Evolutionary conservation across 1,140 invertebrate species (phyloP), one percentile per base, ranked within the genome.

Genomic region (Nomia melanderi): DNA sequence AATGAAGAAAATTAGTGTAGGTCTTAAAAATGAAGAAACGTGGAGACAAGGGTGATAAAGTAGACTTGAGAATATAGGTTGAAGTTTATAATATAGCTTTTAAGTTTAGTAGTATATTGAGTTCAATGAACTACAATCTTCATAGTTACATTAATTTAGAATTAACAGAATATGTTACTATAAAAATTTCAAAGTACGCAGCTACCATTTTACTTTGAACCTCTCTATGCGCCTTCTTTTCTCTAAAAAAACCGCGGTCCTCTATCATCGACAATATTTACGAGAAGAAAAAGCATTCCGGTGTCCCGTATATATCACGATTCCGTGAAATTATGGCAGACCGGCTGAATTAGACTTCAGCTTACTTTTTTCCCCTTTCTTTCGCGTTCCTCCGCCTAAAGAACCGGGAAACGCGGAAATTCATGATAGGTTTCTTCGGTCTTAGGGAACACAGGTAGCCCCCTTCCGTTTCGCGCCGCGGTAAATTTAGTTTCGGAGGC

Each of bases 401-500:
- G 36, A 60, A 41, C 29, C 23, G 39, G 3, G 63, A 31, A 64
- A 53, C 39, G 20, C 60, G 12, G n/a, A 33, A 33, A 50, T 72
- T 69, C 25, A 23, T 56, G 56, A 64, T 41, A n/a, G 56, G 63
- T 79, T 81, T 79, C 65, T 31, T 29, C 31, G 2, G n/a, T 39
- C 29, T 44, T 9, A n/a, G n/a, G 27, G 12, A 44, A 44, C 36
- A 44, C 17, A 33, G 29, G 23, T 27, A 36, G 27, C 6, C 66
- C 12, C n/a, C 14, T 14, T 8, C 53, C 0, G 25, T 7, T 36
- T 20, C 31, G 31, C 12, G n/a, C 12, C 6, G 41, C 17, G 39
- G 67, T 36, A 72, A 62, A 81, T 85, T 85, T 81, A 84, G 69
- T 70, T 75, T 70, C 69, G 36, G 27, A 63, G 59, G 44, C 27